Percentiles rank a stretch among this genome's conserved stretches.
phyloP scores from a whole-genome alignment of 2,797 vertebrate genomes.

The Semaprochilodus insignis region DNA sequence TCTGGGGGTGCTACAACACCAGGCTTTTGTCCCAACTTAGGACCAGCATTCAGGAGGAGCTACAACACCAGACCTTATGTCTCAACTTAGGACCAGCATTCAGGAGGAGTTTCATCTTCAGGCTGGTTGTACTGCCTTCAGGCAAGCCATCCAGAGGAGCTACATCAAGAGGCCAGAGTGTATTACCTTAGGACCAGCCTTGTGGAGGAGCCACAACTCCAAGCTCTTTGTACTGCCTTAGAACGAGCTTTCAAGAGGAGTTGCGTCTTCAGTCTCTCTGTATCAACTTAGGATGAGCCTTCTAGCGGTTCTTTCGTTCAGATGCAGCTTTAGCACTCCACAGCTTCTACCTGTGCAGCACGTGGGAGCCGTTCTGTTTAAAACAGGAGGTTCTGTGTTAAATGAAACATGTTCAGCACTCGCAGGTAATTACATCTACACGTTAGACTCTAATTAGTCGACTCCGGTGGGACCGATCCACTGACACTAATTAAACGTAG shows the following conservation, averaged over 20 bases:
- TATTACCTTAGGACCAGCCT: too few species aligned
- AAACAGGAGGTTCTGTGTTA: constrained; percentile 72
- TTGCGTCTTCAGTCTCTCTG: neutral
- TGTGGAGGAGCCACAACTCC: neutral
- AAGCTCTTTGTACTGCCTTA: neutral
- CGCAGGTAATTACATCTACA: constrained; percentile 90
- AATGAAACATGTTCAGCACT: constrained; percentile 78
- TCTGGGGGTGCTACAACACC: too few species aligned
- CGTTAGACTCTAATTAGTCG: constrained; percentile 93
- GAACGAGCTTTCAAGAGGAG: neutral
- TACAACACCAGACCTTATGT: neutral
- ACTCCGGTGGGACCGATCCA: constrained; percentile 88
- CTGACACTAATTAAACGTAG: constrained; percentile 88
- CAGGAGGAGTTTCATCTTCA: neutral
- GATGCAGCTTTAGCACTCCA: constrained; percentile 16
- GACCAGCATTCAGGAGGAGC: too few species aligned
- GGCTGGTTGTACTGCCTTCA: neutral
- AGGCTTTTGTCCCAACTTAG: too few species aligned
- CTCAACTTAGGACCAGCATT: neutral
- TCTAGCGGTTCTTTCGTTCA: constrained; percentile 29
- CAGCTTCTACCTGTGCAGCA: constrained; percentile 39
- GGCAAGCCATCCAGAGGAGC: neutral
- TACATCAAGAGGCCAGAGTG: too few species aligned
- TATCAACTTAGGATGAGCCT: neutral
- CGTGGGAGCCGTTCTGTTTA: constrained; percentile 52